phyloP scores from a whole-genome alignment of 1,140 invertebrate genomes.

The Drosophila littoralis region DNA sequence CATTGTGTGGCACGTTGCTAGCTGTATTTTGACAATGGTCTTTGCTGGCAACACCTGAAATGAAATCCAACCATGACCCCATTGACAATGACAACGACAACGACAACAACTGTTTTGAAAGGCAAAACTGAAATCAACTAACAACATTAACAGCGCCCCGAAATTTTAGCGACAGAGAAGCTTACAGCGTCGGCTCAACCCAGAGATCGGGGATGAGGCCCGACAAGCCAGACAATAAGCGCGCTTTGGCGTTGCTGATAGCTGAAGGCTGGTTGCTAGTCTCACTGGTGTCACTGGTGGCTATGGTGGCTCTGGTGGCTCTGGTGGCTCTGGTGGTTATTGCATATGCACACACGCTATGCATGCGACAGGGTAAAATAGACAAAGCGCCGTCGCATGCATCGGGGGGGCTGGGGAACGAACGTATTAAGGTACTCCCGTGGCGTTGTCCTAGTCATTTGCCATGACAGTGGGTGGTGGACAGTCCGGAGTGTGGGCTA shows the following conservation, averaged over 20 bases:
- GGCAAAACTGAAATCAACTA: conserved; percentile 81
- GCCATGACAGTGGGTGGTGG: conserved; percentile 27
- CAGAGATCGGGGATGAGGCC: conserved; percentile 18
- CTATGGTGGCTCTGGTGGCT: conserved; percentile 1
- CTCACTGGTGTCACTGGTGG: conserved; percentile 40
- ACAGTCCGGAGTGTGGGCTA: neutral
- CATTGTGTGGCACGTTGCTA: conserved; percentile 25
- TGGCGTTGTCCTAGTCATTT: conserved; percentile 64
- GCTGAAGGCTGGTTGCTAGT: conserved; percentile 2
- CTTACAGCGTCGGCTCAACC: conserved; percentile 5
- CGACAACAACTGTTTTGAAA: conserved; percentile 55
- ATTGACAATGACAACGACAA: conserved; percentile 27
- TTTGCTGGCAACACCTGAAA: conserved; percentile 78
- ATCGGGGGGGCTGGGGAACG: neutral
- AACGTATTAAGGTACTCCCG: conserved; percentile 72
- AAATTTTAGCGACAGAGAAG: conserved; percentile 62
- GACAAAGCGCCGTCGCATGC: conserved; percentile 53
- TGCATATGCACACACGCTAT: conserved; percentile 62
- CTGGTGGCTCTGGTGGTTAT: conserved; percentile 59
- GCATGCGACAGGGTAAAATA: conserved; percentile 63
- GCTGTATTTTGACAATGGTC: conserved; percentile 70
- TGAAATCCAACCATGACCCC: conserved; percentile 56
- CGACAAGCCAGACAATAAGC: conserved; percentile 69
- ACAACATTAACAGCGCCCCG: conserved; percentile 79
- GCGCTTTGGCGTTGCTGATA: conserved; percentile 41